Base-by-base conservation (phyloP, 2,797 vertebrate species). In the Chanos chanos region DNA sequence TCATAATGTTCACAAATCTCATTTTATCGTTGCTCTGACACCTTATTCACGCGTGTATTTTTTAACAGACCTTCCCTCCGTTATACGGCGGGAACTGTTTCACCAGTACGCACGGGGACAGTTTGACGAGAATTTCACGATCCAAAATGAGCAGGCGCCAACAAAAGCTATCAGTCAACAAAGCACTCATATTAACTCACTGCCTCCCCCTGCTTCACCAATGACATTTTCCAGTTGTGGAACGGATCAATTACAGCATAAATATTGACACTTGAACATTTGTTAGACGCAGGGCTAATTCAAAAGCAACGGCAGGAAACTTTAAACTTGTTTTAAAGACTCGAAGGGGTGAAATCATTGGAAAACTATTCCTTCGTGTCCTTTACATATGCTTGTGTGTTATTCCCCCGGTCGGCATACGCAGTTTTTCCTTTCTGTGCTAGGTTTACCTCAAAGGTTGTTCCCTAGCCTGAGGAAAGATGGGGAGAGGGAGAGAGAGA, bases 231-330 rank as follows among this genome's bases (percentile, higher is more conserved):
- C 25, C 53, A 44, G 37, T 43, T 64, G 44, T 49, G 51, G 55
- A 64, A 59, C 3, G 47, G 39, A 39, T 69, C n/a, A 37, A 31
- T 47, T 53, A 57, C 53, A 33, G 25, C 47, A 47, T 25, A 63
- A 68, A 68, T 63, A 63, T 63, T 52, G 45, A 63, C 47, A 63
- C 18, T 45, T 69, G 7, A 31, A 51, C 59, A 57, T 52, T 51
- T 30, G 22, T 27, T 52, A 51, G 53, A 57, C 66, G 57, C 66
- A 16, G n/a, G n/a, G 49, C 51, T 51, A 63, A 71, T 54, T 59
- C 44, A 55, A 72, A 44, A 31, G 56, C 36, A 56, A 4, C 54
- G 43, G 60, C 8, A 28, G 45, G 45, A 57, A 66, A 54, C 69
- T 34, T 47, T 45, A 59, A 57, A 43, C 36, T 33, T 41, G 19